Evolutionary conservation across 2,888 invertebrate genomes (phyloP).

Genomic region (Argyresthia albistria): DNA sequence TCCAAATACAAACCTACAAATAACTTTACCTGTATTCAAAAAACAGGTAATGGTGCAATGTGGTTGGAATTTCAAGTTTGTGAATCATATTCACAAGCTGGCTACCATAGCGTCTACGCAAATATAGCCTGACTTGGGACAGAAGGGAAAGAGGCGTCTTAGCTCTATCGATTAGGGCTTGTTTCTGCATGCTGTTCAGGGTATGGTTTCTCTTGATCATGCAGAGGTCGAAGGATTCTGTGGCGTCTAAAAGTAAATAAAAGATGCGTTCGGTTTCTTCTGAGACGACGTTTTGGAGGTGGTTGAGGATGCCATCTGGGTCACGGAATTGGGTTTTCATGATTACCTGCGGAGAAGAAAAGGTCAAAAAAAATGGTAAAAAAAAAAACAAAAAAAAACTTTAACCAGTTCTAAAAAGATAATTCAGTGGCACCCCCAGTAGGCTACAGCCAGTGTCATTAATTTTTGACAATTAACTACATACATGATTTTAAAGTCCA

Average conservation of each 20-base stretch:
- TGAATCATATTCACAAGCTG: constrained; percentile 69
- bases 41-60: constrained; percentile 77
- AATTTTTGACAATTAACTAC: no score
- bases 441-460: no score
- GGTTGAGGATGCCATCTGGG: constrained; percentile 87
- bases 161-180: constrained; percentile 75
- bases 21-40: constrained; percentile 73
- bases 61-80: constrained; percentile 75
- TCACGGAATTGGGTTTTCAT: constrained; percentile 89
- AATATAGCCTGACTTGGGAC: constrained; percentile 74
- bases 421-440: no score
- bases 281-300: constrained; percentile 76
- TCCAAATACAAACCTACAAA: constrained; percentile 13
- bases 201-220: constrained; percentile 83
- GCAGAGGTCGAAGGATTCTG: constrained; percentile 83
- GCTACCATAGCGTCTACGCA: constrained; percentile 72
- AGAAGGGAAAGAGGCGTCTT: constrained; percentile 77
- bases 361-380: neutral
- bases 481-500: no score
- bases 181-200: constrained; percentile 76
- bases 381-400: no score
- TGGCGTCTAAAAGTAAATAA: constrained; percentile 79
- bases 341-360: constrained; percentile 67
- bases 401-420: no score
- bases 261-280: constrained; percentile 68